Base-by-base conservation (phyloP, 2,888 invertebrate species). In the Lithosia quadra region DNA sequence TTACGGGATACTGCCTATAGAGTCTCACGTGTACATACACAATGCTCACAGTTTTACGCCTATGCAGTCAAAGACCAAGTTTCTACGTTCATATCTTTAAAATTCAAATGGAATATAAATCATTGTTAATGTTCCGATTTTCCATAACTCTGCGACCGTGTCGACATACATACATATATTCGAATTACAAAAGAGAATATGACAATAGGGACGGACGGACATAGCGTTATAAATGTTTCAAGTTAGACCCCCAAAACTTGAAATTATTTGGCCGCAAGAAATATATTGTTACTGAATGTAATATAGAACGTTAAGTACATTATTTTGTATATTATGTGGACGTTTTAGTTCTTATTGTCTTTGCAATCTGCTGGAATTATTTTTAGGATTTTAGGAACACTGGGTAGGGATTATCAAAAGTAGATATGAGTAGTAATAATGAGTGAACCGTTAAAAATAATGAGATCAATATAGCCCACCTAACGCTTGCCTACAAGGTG, bases 131-230 rank as follows among this genome's bases (percentile, higher is more conserved):
- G 39, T 60, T 60, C 39, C 24, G 24, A 49, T 60, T 60, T 39
- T 61, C 60, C 34, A 56, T 61, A 57, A n/a, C 36, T 21, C 18
- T 28, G 39, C 43, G 15, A 5, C 21, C 43, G 33, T 63, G 55
- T 64, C 63, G n/a, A 36, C 24, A 62, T 62, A 33, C 49, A 49
- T 49, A 49, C 49, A 49, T 49, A 49, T 53, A 62, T 53, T 62
- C 53, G 22, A 66, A 66, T 60, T 66, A 53, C 49, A 34, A 59
- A 65, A 43, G 49, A 55, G 66, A 53, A 60, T 55, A 28, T 66
- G 53, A 66, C 60, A 66, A 60, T 60, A 58, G 66, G 66, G 53
- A 59, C 53, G 65, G n/a, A 18, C 49, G 60, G 53, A 60, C 66
- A 60, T 55, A 53, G 34, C 43, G 43, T 53, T 43, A 66, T 65